phyloP scores from a whole-genome alignment of 2,113 vertebrate genomes.

The Prinia subflava region DNA sequence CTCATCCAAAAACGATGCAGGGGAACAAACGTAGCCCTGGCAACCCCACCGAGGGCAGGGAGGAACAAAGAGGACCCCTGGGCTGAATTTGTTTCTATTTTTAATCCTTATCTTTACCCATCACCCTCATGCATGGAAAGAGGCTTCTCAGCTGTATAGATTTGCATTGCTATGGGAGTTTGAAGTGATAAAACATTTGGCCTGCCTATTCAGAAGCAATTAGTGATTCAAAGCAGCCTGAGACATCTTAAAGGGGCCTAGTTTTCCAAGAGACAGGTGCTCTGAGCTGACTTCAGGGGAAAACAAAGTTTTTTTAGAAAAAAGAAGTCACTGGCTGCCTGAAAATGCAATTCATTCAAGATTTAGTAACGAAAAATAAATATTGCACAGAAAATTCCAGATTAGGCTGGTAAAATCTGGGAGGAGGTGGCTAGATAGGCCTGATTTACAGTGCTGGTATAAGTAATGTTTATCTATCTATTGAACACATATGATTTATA shows the following conservation, averaged over 20 bases:
- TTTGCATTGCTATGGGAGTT: conserved; percentile 51
- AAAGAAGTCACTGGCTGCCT: not conserved
- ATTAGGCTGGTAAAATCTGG: not conserved
- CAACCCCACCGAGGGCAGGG: conserved; percentile 4
- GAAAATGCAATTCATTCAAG: not conserved
- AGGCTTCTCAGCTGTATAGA: conserved; percentile 35
- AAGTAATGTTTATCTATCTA: not conserved
- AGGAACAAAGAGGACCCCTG: conserved; percentile 35
- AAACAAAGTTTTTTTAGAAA: not conserved
- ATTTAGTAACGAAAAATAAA: not conserved
- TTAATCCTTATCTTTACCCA: conserved; percentile 55
- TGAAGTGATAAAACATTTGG: conserved; percentile 36
- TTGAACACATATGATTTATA: not conserved
- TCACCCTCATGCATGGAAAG: conserved; percentile 9
- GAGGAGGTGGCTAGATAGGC: not conserved
- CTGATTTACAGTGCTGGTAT: not conserved
- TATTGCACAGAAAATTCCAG: not conserved
- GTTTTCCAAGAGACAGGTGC: conserved; percentile 8
- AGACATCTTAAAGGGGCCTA: conserved; percentile 21
- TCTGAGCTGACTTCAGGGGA: not conserved
- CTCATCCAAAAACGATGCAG: conserved; percentile 17
- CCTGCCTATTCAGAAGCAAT: conserved; percentile 42
- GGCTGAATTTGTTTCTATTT: conserved; percentile 45
- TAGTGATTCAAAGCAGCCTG: conserved; percentile 25
- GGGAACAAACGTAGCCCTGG: conserved; percentile 52